These are phyloP conservation scores for Limanda limanda DNA, from an alignment of 2,113 vertebrate species.

Conservation along the genomic window DNA sequence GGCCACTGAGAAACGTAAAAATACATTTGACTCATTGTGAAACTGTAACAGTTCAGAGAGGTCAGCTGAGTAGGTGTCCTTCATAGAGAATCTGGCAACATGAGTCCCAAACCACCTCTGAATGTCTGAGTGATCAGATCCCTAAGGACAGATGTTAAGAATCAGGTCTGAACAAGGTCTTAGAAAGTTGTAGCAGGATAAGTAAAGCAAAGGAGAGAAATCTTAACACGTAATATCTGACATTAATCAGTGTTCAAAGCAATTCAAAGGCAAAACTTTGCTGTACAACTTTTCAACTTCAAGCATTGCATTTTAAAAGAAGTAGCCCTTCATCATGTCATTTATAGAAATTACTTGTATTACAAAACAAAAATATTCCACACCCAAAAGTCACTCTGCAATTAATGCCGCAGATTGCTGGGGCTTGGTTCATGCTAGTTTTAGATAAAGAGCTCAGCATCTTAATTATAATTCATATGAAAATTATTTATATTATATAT, in stretches of 20 bases:
- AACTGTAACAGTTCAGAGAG: too few species aligned
- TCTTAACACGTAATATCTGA: neutral
- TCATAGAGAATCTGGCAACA: too few species aligned
- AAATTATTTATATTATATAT: too few species aligned
- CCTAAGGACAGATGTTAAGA: neutral
- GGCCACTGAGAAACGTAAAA: too few species aligned
- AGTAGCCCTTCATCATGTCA: neutral
- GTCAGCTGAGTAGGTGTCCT: too few species aligned
- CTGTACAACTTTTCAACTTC: neutral
- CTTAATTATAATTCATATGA: neutral
- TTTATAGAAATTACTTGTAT: constrained; percentile 3
- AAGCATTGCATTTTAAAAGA: constrained; percentile 9
- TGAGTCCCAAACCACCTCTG: too few species aligned
- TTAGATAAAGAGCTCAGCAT: neutral
- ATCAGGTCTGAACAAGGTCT: too few species aligned
- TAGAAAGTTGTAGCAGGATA: constrained; percentile 3
- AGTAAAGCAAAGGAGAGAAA: constrained; percentile 10
- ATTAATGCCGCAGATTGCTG: neutral
- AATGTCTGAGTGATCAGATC: too few species aligned
- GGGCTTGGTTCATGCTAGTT: neutral
- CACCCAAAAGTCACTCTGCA: neutral
- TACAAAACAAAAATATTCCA: neutral
- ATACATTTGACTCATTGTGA: too few species aligned
- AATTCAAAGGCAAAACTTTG: too few species aligned
- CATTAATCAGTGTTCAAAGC: neutral